Evolutionary conservation across 2,797 vertebrate genomes (phyloP).

Genomic region (Aphelocoma californica): DNA sequence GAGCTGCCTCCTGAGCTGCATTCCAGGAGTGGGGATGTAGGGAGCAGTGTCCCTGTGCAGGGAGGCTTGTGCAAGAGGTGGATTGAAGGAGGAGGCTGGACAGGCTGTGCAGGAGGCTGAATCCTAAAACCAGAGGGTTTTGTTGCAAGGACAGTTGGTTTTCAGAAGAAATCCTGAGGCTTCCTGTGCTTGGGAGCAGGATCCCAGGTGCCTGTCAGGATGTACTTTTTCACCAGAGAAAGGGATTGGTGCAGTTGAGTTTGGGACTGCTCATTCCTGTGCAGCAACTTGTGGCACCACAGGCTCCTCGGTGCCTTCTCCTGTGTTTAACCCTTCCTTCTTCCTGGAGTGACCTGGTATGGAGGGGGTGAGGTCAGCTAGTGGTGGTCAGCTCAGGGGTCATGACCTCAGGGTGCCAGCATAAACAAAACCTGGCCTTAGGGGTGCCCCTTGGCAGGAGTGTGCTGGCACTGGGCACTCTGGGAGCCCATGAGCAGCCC

Average conservation of each 20-base stretch:
- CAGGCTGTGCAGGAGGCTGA: background rate
- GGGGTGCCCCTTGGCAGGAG: no score
- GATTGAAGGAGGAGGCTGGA: background rate
- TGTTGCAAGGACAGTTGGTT: background rate
- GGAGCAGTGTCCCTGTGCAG: background rate
- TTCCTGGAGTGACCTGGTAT: background rate
- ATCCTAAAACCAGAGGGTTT: background rate
- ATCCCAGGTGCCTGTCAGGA: background rate
- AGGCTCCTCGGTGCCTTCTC: background rate
- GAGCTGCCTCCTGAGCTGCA: background rate
- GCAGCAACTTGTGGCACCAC: background rate
- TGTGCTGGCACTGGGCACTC: fast-evolving
- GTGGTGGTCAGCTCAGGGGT: background rate
- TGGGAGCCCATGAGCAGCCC: background rate
- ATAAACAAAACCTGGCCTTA: fast-evolving
- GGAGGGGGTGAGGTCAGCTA: background rate
- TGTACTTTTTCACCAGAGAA: fast-evolving
- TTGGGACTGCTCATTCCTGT: background rate
- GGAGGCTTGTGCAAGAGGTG: background rate
- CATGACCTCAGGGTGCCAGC: background rate
- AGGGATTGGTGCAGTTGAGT: background rate
- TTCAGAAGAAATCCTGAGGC: background rate
- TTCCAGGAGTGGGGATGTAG: background rate
- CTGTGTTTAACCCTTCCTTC: background rate
- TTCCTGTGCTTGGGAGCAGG: background rate